A percentile compares a stretch with the other conserved stretches of the same genome.
These are phyloP conservation scores for Thymelicus lineola DNA, from an alignment of 2,888 invertebrate species.

Conservation along the genomic window DNA sequence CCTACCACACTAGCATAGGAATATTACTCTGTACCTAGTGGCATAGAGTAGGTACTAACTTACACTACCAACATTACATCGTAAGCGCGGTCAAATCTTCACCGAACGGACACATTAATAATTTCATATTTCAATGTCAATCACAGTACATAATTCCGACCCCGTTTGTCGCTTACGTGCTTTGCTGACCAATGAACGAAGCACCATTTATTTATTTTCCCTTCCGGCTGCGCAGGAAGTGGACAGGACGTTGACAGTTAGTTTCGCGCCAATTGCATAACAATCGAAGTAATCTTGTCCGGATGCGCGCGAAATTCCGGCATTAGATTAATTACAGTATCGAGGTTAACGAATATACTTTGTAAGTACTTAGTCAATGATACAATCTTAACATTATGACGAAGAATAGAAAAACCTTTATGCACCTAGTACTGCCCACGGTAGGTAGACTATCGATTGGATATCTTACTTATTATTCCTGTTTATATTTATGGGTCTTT, in stretches of 20 bases:
- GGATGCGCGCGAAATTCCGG: conserved; percentile 46
- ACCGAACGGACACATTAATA: conserved; percentile 31
- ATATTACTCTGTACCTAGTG: not conserved
- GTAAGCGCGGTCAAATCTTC: conserved; percentile 4
- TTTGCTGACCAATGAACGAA: conserved; percentile 41
- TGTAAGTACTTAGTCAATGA: no score
- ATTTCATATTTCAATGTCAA: conserved; percentile 54
- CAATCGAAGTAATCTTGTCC: conserved; percentile 52
- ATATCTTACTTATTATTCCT: no score
- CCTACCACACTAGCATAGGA: no score
- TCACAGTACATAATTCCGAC: conserved; percentile 47
- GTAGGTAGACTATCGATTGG: no score
- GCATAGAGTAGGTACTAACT: no score
- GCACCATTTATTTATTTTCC: conserved; percentile 50
- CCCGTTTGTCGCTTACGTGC: conserved; percentile 48
- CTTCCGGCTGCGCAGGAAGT: conserved; percentile 57
- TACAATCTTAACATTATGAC: no score
- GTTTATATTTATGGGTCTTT: no score
- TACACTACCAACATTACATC: not conserved
- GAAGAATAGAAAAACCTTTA: no score
- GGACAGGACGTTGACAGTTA: conserved; percentile 62
- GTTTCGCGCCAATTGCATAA: conserved; percentile 62
- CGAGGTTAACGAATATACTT: conserved; percentile 3
- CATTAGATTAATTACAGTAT: not conserved
- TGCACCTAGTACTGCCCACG: no score